Evolutionary conservation across 2,113 vertebrate species (phyloP).

Genomic region (Sceloporus tristichus): DNA sequence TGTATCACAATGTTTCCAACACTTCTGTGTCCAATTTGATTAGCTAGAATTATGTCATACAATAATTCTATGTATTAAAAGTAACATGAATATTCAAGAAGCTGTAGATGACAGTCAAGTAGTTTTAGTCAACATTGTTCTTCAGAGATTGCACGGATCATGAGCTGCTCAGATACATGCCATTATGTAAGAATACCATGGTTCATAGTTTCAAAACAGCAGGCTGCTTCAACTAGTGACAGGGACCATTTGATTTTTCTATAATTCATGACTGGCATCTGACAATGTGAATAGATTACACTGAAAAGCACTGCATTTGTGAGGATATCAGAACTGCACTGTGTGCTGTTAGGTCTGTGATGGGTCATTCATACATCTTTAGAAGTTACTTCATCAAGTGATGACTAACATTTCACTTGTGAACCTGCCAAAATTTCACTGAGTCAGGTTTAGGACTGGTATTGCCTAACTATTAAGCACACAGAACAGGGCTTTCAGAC

Average conservation of each 20-base stretch:
- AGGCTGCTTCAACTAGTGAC: no score
- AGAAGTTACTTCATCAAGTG: background rate
- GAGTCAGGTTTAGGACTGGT: background rate
- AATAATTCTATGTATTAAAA: background rate
- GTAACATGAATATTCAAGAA: background rate
- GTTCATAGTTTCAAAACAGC: background rate
- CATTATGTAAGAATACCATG: background rate
- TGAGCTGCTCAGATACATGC: background rate
- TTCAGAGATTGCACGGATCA: background rate
- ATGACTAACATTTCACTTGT: background rate
- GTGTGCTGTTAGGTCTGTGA: background rate
- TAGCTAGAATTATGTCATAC: background rate
- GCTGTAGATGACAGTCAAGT: background rate
- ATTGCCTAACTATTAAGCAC: background rate
- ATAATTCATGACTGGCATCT: no score
- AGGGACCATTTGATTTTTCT: background rate
- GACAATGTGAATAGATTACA: no score
- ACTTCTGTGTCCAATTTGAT: background rate
- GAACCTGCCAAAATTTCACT: background rate
- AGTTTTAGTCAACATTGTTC: background rate
- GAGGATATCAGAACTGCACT: background rate
- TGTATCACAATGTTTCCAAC: background rate
- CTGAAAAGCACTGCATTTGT: background rate
- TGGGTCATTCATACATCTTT: background rate
- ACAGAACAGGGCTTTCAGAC: background rate